phyloP scores from a whole-genome alignment of 2,113 vertebrate genomes.

The Erythrocercus mccallii region DNA sequence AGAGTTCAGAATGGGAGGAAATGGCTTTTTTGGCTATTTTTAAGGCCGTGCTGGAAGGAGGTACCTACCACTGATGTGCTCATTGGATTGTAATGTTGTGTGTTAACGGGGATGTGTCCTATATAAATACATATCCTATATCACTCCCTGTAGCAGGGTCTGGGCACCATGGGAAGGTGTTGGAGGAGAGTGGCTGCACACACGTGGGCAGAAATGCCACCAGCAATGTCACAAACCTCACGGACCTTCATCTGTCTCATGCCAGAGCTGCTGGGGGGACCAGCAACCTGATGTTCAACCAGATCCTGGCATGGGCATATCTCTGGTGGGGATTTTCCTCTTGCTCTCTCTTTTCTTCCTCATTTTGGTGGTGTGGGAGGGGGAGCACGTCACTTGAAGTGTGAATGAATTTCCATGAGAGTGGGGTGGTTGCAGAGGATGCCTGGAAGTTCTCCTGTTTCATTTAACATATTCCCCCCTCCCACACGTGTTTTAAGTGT shows the following conservation, averaged over 20 bases:
- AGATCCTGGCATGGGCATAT: rapidly evolving
- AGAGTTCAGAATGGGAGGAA: slow-evolving; percentile 11
- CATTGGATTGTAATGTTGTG: neutral
- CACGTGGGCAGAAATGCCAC: neutral
- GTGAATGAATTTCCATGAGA: neutral
- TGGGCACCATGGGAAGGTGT: neutral
- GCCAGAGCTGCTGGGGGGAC: neutral
- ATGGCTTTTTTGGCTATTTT: neutral
- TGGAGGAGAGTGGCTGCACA: neutral
- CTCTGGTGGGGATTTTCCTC: neutral
- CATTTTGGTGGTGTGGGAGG: neutral
- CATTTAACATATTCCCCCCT: neutral
- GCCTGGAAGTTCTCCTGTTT: neutral
- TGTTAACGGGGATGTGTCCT: neutral
- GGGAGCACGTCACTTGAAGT: rapidly evolving
- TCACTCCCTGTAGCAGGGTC: neutral
- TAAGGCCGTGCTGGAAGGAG: neutral
- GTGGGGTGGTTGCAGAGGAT: neutral
- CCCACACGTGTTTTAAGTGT: neutral
- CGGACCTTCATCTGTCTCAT: neutral
- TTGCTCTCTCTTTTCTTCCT: neutral
- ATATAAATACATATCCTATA: rapidly evolving
- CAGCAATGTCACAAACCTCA: neutral
- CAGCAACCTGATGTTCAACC: neutral
- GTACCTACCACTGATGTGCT: neutral